Base-by-base conservation (phyloP, 2,113 vertebrate species). In the Turdus rufiventris region DNA sequence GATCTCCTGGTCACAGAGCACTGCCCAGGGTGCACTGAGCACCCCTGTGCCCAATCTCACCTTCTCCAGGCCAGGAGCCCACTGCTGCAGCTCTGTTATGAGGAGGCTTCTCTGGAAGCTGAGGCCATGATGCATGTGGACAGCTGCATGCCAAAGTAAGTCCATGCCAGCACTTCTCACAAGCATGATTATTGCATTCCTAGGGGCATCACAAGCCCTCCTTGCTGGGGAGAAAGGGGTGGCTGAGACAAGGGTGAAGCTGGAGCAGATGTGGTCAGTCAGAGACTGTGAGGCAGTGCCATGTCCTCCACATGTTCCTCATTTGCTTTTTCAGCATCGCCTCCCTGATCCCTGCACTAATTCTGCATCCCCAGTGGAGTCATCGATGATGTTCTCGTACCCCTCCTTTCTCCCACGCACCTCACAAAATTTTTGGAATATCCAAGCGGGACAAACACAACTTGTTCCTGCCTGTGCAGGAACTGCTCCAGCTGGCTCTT, bases 401-500 rank as follows among this genome's bases (percentile, higher is more conserved):
- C 51, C 66, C 72, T 81, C 85, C 84, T 87, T 82, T 73, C 67
- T 89, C 95, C 93, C 81, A 89, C 33, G 0, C 34, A 5, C 29
- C 65, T 94, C 91, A 60, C 51, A 26, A 24, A 18, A 28, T 6
- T 71, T 77, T 88, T 75, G 43, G 81, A 82, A 43, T 34, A 85
- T 45, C 56, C 84, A 84, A 53, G 53, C 0, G 0, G 60, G 50
- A 91, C 80, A 88, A 92, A 92, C 11, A 9, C 8, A 38, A 36
- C 62, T 80, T 57, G 74, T 89, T 93, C 61, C 47, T 4, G 8
- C 65, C 72, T 34, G 53, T 71, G 50, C 58, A 57, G 86, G 66
- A 93, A 75, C 91, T 71, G 89, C 83, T 91, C 85, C 79, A 81
- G 72, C 91, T 93, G 92, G 88, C 77, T 96, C 40, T 63, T 77